Conservation (phyloP, 1,140 invertebrate genomes). For the Sinonovacula constricta region DNA sequence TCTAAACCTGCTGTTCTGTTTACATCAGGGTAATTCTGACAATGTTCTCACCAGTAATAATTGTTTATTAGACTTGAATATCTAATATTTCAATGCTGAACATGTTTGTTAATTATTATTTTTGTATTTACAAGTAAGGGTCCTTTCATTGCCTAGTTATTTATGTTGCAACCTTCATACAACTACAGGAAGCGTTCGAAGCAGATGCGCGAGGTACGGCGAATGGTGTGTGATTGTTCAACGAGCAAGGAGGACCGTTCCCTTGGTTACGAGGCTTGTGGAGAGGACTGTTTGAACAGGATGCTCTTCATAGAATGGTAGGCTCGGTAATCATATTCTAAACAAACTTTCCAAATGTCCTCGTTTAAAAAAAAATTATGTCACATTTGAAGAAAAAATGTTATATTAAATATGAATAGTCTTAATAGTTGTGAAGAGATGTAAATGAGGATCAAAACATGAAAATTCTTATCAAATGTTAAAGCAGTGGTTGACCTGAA, state of each 20-base stretch:
- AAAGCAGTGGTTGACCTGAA: too few relatives aligned
- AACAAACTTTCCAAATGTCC: background rate
- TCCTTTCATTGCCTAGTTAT: constrained; percentile 6
- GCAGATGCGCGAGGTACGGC: constrained; percentile 85
- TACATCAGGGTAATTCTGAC: too few relatives aligned
- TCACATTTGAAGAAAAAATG: background rate
- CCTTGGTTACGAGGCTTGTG: constrained; percentile 91
- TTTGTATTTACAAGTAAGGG: background rate
- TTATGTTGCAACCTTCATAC: too few relatives aligned
- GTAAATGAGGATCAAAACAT: too few relatives aligned
- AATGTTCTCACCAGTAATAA: too few relatives aligned
- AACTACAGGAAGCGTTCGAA: constrained; percentile 78
- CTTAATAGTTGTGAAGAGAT: too few relatives aligned
- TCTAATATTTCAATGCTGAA: background rate
- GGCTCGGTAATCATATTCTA: too few relatives aligned
- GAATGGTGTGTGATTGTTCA: constrained; percentile 97
- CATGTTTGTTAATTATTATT: background rate
- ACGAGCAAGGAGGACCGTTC: constrained; percentile 90
- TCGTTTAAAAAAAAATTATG: background rate
- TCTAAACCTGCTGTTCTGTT: too few relatives aligned
- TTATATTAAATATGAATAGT: background rate
- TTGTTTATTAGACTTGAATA: too few relatives aligned
- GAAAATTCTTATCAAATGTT: too few relatives aligned
- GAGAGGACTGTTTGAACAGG: constrained; percentile 97
- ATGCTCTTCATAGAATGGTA: constrained; percentile 99